Conservation (phyloP, 2,888 invertebrate genomes). For the Yponomeuta evonymella region DNA sequence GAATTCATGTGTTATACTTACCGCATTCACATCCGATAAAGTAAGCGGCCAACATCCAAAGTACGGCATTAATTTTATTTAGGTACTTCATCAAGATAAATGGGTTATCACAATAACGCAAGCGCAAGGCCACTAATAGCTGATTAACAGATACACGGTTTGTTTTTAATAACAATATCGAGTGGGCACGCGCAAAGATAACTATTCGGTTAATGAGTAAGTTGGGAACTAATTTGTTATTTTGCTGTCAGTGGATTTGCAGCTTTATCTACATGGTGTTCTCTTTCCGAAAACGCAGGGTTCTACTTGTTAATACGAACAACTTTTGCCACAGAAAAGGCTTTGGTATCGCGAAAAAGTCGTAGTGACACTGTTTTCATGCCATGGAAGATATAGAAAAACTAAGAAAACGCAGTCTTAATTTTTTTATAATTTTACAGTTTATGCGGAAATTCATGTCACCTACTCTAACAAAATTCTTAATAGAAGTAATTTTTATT, state of each 20-base stretch:
- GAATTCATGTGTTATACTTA: slow-evolving; percentile 20
- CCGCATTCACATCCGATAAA: background rate
- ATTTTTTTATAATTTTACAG: too few species aligned
- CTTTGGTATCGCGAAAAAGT: too few species aligned
- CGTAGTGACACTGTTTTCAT: too few species aligned
- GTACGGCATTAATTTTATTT: background rate
- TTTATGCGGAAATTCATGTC: too few species aligned
- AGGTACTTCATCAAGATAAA: background rate
- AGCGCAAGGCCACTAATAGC: background rate
- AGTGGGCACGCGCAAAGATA: background rate
- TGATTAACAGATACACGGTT: background rate
- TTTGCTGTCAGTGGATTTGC: background rate
- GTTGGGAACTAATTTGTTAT: background rate
- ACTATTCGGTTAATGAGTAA: background rate
- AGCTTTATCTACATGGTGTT: background rate
- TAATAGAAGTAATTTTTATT: too few species aligned
- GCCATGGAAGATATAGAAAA: too few species aligned
- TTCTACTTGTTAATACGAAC: too few species aligned
- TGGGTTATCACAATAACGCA: background rate
- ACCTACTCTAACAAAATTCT: too few species aligned
- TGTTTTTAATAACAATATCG: background rate
- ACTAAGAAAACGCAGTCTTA: too few species aligned
- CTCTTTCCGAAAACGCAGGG: background rate
- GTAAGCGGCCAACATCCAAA: background rate
- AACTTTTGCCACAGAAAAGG: too few species aligned